phyloP scores from a whole-genome alignment of 1,140 invertebrate species.

The Lepidurus apus region DNA sequence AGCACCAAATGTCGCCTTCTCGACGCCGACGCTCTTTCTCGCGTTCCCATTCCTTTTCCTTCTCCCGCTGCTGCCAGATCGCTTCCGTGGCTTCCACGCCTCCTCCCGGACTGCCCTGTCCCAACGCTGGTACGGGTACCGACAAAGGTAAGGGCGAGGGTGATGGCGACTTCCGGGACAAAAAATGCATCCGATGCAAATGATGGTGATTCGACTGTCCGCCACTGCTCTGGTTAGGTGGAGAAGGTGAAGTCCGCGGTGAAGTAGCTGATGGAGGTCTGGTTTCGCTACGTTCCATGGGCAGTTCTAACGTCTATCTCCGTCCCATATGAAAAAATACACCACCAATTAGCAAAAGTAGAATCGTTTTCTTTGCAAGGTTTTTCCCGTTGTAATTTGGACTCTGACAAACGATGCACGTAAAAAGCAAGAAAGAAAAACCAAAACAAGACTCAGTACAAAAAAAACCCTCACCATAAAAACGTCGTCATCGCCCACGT shows the following conservation, averaged over 20 bases:
- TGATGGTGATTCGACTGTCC: slow-evolving; percentile 44
- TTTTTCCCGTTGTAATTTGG: slow-evolving; percentile 24
- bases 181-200: slow-evolving; percentile 51
- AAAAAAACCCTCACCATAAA: slow-evolving; percentile 64
- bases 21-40: slow-evolving; percentile 38
- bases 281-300: slow-evolving; percentile 61
- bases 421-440: slow-evolving; percentile 22
- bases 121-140: slow-evolving; percentile 5
- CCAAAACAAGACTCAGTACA: not conserved
- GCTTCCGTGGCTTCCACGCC: not conserved
- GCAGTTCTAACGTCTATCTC: slow-evolving; percentile 68
- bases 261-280: slow-evolving; percentile 52
- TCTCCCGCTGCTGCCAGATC: slow-evolving; percentile 36
- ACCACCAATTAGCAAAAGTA: slow-evolving; percentile 33
- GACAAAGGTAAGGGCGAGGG: not conserved
- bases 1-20: slow-evolving; percentile 26
- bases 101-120: not conserved
- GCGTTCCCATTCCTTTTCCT: slow-evolving; percentile 39
- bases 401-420: not conserved
- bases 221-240: slow-evolving; percentile 42
- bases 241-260: slow-evolving; percentile 41
- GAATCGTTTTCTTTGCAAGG: slow-evolving; percentile 27
- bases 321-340: slow-evolving; percentile 38
- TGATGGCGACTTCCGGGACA: slow-evolving; percentile 40
- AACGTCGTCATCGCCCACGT: slow-evolving; percentile 72